Conservation (phyloP, 2,113 vertebrate genomes). For the Struthio camelus region DNA sequence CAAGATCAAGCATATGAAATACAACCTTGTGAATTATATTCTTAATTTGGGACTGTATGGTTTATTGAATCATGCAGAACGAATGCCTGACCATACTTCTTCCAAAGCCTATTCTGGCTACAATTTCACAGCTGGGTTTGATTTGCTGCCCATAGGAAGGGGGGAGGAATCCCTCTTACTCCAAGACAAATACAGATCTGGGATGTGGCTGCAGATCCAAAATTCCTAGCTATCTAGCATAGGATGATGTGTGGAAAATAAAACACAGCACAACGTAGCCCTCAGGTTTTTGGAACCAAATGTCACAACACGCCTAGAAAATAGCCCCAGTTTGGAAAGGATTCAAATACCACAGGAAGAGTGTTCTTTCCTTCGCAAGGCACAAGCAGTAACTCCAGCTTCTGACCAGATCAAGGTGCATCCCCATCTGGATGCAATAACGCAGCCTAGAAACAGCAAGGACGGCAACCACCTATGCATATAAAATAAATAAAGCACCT, state of each 20-base stretch:
- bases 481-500: conserved; percentile 5
- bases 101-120: conserved; percentile 41
- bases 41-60: conserved; percentile 38
- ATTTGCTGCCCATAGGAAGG: conserved; percentile 54
- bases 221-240: conserved; percentile 46
- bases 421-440: conserved; percentile 56
- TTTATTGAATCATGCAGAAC: conserved; percentile 50
- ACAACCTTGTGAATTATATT: conserved; percentile 37
- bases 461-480: conserved; percentile 4
- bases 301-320: conserved; percentile 58
- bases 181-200: conserved; percentile 63
- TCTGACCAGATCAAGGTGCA: conserved; percentile 53
- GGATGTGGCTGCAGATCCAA: conserved; percentile 51
- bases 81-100: conserved; percentile 49
- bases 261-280: conserved; percentile 42
- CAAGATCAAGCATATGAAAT: conserved; percentile 56
- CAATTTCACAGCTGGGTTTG: conserved; percentile 53
- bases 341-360: conserved; percentile 53
- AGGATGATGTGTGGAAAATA: conserved; percentile 57
- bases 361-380: conserved; percentile 10
- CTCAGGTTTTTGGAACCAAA: conserved; percentile 43
- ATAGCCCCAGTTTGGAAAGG: conserved; percentile 37
- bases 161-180: conserved; percentile 44
- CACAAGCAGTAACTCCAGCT: conserved; percentile 1
- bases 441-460: not conserved